Base-by-base conservation (phyloP, 2,797 vertebrate species). In the Ispidina lecontei region DNA sequence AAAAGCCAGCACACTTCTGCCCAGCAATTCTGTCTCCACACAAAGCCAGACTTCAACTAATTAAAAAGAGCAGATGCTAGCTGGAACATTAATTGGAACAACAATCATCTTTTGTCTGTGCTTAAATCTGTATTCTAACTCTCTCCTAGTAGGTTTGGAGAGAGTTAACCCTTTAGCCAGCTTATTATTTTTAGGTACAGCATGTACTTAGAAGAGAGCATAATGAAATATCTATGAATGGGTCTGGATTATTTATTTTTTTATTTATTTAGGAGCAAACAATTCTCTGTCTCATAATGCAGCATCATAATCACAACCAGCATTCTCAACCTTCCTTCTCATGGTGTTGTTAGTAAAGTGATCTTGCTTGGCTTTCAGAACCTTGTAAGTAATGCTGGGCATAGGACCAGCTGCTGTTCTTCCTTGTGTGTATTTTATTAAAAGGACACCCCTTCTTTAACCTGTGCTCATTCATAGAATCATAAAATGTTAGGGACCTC, bases 21-120 rank as follows among this genome's bases (percentile, higher is more conserved):
- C 88, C 84, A 90, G 81, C 70, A 74, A 15, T 63, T 71, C 44
- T 83, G 59, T 44, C 78, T 87, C 67, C 55, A 69, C 68, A 84
- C 51, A 89, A 74, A 89, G 67, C 12, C 51, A 82, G 46, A 35
- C 71, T 85, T 93, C 76, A 80, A n/a, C 65, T 87, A 88, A 91
- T 94, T 91, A 84, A 87, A 87, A 87, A 84, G 55, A 94, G 59
- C 84, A 93, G 87, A 89, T 95, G 84, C 80, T 88, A 88, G 77
- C 82, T 88, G 93, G 65, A 94, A 87, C 16, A 1, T 60, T 91
- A 87, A 86, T 83, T 81, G 76, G 55, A 91, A 81, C 62, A 59
- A 43, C 25, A 26, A 43, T 31, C 25, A 64, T 49, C 44, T 84
- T 69, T 73, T 86, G 56, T 63, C 41, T 64, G 18, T 55, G 56